Evolutionary conservation across 2,888 invertebrate species (phyloP).

Genomic region (Aspidapion aeneum): DNA sequence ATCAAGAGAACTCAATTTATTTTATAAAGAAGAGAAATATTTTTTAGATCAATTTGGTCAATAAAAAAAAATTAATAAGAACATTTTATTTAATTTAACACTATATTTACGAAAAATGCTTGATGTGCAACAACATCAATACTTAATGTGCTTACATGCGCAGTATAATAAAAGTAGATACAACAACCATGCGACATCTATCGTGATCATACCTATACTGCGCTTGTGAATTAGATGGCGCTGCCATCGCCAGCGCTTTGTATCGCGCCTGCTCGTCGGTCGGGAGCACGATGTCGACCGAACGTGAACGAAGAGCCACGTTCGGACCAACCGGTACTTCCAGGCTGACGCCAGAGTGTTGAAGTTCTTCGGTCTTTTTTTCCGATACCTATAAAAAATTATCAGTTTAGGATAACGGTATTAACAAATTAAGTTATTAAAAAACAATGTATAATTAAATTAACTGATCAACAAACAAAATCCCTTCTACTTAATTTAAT

Average conservation of each 20-base stretch:
- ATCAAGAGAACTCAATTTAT: too few relatives aligned
- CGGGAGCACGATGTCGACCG: constrained; percentile 84
- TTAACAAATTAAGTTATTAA: too few relatives aligned
- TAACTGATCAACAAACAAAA: too few relatives aligned
- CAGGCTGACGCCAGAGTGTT: constrained; percentile 59
- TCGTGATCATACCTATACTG: constrained; percentile 37
- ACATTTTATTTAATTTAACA: too few relatives aligned
- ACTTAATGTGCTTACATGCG: not conserved
- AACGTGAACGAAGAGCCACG: constrained; percentile 70
- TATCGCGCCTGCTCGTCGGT: constrained; percentile 82
- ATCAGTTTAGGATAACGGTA: too few relatives aligned
- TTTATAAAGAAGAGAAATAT: too few relatives aligned
- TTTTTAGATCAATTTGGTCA: too few relatives aligned
- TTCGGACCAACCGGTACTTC: constrained; percentile 66
- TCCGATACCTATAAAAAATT: constrained; percentile 57
- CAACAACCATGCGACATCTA: constrained; percentile 31
- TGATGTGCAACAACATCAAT: not conserved
- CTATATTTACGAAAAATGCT: too few relatives aligned
- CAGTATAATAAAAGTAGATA: too few relatives aligned
- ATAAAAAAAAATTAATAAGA: too few relatives aligned
- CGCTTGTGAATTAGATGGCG: constrained; percentile 47
- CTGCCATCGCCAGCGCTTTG: constrained; percentile 73
- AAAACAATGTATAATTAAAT: too few relatives aligned
- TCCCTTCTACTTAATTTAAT: too few relatives aligned
- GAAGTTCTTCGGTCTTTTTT: constrained; percentile 66